Percentiles rank a stretch among this genome's conserved stretches.
Conservation (phyloP, 2,113 vertebrate genomes). For the human (Homo sapiens) region DNA sequence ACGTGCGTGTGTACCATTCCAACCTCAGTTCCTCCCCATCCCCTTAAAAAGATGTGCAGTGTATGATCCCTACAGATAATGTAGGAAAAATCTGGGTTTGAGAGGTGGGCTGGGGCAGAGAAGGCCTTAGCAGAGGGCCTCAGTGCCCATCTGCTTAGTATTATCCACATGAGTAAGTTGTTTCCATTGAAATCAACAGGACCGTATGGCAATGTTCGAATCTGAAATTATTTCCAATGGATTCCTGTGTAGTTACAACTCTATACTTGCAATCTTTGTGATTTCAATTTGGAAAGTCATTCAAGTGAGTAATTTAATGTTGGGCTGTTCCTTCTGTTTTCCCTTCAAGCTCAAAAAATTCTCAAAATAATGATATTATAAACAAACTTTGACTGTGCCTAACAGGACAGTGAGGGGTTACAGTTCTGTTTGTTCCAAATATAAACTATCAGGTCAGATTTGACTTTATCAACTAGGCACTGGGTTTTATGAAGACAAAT, state of each 20-base stretch:
- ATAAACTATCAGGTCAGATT: neutral
- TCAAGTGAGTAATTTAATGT: slow-evolving; percentile 78
- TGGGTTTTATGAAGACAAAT: neutral
- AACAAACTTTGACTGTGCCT: slow-evolving; percentile 6
- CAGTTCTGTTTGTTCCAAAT: neutral
- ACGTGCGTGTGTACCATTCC: neutral
- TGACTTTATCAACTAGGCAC: neutral
- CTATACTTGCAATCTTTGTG: slow-evolving; percentile 65
- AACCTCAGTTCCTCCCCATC: too few species aligned
- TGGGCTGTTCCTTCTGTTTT: slow-evolving; percentile 74
- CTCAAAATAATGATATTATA: slow-evolving; percentile 49
- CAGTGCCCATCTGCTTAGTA: slow-evolving; percentile 52
- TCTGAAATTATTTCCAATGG: slow-evolving; percentile 79
- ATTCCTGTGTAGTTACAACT: slow-evolving; percentile 73
- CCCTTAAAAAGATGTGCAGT: neutral
- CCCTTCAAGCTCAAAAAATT: slow-evolving; percentile 63
- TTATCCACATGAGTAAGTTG: slow-evolving; percentile 77
- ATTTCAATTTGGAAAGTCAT: slow-evolving; percentile 80
- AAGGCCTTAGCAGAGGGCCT: slow-evolving; percentile 61
- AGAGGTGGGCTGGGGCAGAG: neutral
- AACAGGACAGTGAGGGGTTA: neutral
- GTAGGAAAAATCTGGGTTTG: neutral
- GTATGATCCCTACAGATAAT: neutral
- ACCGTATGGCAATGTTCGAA: slow-evolving; percentile 72
- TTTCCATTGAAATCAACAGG: slow-evolving; percentile 58